Evolutionary conservation across 53 echinoderm and acorn worm genomes (phyloP).

Genomic region (Holothuria leucospilota): DNA sequence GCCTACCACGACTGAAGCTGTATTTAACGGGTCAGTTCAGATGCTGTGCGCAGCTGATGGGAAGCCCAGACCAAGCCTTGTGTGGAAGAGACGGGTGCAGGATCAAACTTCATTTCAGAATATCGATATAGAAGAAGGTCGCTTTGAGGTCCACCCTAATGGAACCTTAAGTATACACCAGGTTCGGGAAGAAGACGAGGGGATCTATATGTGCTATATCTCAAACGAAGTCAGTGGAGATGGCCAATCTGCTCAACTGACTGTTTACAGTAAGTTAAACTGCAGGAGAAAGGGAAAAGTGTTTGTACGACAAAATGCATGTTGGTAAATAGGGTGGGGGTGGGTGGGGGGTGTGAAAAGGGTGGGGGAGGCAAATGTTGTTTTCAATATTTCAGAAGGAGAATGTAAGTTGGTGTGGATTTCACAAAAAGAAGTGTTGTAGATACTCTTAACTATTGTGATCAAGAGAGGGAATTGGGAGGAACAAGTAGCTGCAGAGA

Average conservation of each 20-base stretch:
- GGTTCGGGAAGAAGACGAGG: slow-evolving; percentile 77
- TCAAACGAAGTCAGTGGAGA: slow-evolving; percentile 77
- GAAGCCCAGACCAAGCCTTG: slow-evolving; percentile 76
- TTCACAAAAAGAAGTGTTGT: no score
- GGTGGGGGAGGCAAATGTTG: no score
- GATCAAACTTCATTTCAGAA: not conserved
- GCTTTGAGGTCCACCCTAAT: slow-evolving; percentile 76
- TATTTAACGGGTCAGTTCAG: slow-evolving; percentile 70
- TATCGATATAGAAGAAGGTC: slow-evolving; percentile 36
- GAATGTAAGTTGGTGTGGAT: no score
- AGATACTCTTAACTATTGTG: no score
- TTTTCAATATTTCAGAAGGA: no score
- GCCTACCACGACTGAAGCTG: slow-evolving; percentile 58
- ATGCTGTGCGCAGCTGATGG: slow-evolving; percentile 79
- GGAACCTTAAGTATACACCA: slow-evolving; percentile 82
- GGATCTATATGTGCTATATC: slow-evolving; percentile 85
- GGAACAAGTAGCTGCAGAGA: no score
- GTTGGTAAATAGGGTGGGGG: no score
- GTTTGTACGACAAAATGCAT: no score
- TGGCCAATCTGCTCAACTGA: slow-evolving; percentile 83
- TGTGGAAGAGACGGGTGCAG: slow-evolving; percentile 76
- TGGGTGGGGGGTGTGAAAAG: no score
- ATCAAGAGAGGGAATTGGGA: no score
- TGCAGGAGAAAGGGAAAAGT: no score
- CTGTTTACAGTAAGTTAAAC: slow-evolving; percentile 86